phyloP scores from a whole-genome alignment of 2,797 vertebrate species.

The Hippocampus kuda region DNA sequence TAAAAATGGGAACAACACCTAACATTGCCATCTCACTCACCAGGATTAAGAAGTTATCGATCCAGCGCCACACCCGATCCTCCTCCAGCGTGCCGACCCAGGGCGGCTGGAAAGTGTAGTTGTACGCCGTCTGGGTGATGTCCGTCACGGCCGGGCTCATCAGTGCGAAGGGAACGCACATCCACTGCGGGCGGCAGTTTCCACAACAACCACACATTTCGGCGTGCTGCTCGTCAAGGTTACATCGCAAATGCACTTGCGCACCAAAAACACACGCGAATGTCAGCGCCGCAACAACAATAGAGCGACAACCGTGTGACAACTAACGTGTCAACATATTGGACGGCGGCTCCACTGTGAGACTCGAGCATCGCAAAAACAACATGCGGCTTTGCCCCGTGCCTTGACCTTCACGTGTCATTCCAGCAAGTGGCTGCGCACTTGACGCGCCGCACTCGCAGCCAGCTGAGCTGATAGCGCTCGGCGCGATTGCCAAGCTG shows the following conservation, averaged over 20 bases:
- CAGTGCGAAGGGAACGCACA: constrained; percentile 69
- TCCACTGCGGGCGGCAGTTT: constrained; percentile 33
- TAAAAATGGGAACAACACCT: no score
- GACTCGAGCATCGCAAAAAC: no score
- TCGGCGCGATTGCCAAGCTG: no score
- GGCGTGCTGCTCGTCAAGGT: neutral
- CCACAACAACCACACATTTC: neutral
- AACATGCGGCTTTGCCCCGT: no score
- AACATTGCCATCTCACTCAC: constrained; percentile 31
- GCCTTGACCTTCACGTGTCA: no score
- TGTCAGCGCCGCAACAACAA: neutral
- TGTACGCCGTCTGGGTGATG: constrained; percentile 65
- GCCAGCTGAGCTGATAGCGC: no score
- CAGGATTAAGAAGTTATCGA: constrained; percentile 63
- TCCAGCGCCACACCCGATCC: constrained; percentile 62
- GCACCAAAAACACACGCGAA: no score
- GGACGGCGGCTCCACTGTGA: no score
- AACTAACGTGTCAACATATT: no score
- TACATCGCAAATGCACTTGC: no score
- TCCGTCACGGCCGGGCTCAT: constrained; percentile 55
- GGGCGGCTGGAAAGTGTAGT: constrained; percentile 56
- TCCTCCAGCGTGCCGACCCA: constrained; percentile 67
- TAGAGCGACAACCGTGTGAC: neutral
- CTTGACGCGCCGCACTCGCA: no score
- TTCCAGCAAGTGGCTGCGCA: no score